Percentiles rank a stretch among this genome's conserved stretches.
Evolutionary conservation across 1,140 invertebrate species (phyloP).

Genomic region (Ditylenchus dipsaci): DNA sequence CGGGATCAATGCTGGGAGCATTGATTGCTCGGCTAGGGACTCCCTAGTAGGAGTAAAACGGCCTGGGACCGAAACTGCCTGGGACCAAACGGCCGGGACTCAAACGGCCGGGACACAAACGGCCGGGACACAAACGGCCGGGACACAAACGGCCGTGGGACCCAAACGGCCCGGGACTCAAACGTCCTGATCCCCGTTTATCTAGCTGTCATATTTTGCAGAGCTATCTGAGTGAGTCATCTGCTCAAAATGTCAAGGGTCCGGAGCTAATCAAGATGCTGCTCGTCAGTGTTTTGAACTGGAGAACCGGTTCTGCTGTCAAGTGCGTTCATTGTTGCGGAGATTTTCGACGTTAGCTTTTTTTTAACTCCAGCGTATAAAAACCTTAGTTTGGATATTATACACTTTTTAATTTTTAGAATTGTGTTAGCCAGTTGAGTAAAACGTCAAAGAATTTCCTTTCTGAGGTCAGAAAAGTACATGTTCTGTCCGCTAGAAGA

Average conservation of each 20-base stretch:
- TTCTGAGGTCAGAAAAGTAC: background rate
- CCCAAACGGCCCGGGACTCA: too few relatives aligned
- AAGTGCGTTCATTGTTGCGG: background rate
- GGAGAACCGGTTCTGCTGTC: background rate
- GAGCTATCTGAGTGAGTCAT: too few relatives aligned
- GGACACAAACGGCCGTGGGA: too few relatives aligned
- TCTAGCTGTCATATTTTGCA: too few relatives aligned
- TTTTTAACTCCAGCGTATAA: background rate
- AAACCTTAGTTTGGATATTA: background rate
- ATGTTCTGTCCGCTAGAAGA: background rate
- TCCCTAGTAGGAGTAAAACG: too few relatives aligned
- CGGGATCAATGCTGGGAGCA: too few relatives aligned
- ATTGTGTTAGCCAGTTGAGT: background rate
- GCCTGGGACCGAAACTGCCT: too few relatives aligned
- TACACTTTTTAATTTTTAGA: background rate
- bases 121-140: too few relatives aligned
- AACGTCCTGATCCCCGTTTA: too few relatives aligned
- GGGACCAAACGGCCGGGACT: too few relatives aligned
- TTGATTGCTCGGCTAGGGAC: too few relatives aligned
- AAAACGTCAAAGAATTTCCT: background rate
- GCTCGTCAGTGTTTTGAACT: background rate
- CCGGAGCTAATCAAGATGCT: background rate
- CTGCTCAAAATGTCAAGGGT: background rate
- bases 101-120: too few relatives aligned
- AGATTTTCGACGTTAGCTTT: background rate